Evolutionary conservation across 2,888 invertebrate species (phyloP), one percentile per base, ranked within the genome.

Genomic region (Aporophyla lueneburgensis): DNA sequence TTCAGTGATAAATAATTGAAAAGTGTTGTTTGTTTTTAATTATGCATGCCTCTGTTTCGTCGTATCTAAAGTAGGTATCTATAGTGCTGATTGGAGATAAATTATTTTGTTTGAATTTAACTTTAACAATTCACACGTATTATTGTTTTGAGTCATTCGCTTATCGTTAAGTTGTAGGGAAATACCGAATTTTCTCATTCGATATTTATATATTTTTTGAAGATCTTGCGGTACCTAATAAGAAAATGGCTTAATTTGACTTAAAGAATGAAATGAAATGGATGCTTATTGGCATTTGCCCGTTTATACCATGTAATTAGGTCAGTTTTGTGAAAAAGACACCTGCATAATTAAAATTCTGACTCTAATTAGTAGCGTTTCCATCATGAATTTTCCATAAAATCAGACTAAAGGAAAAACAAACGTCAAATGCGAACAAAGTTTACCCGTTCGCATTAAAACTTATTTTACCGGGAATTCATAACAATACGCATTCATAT

Each of bases 401-500:
- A 68, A 61, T 33, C 1, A 0, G 21, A 33, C 43, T 54, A 21
- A 73, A 72, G 33, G 19, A 43, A 66, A 70, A 83, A 43, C 54
- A 56, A 61, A 77, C 14, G 12, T 46, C 21, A 61, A 62, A 56
- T 9, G 51, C 16, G 21, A 24, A 68, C 21, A 71, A 71, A 71
- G n/a, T 72, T 76, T 51, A 33, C 7, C 33, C 40, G 66, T 43
- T 70, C n/a, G 6, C 53, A 58, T 72, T n/a, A 46, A 80, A 86
- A 80, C 68, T 80, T 80, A 56, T 69, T 73, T 71, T 74, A 21
- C 54, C 54, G 49, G 9, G 14, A 80, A 80, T 63, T 78, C 78
- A 16, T 62, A 76, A 84, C 56, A 87, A 78, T 68, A 62, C 78
- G 21, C 71, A 74, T 76, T 51, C 74, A 80, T 78, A 88, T 86